Evolutionary conservation across 2,797 vertebrate genomes (phyloP).

Genomic region (Aphelocoma californica): DNA sequence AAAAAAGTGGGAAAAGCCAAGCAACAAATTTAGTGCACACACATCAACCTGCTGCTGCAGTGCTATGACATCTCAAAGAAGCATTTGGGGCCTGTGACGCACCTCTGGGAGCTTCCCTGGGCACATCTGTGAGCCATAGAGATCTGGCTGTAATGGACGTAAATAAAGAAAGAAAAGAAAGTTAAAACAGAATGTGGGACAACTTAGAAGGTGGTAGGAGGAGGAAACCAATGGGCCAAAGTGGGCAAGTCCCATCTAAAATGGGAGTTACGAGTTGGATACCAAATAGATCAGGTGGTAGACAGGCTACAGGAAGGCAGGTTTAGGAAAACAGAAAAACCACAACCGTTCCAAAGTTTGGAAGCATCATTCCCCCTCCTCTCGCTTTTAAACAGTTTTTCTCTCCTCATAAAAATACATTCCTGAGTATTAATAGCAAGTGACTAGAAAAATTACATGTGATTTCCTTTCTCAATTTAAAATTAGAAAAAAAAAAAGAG

Average conservation of each 20-base stretch:
- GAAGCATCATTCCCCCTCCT: constrained; percentile 63
- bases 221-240: constrained; percentile 72
- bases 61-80: constrained; percentile 84
- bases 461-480: background rate
- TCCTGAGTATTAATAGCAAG: constrained; percentile 23
- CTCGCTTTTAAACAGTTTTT: constrained; percentile 31
- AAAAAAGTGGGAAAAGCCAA: constrained; percentile 79
- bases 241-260: constrained; percentile 64
- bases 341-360: constrained; percentile 64
- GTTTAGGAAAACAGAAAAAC: constrained; percentile 69
- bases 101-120: constrained; percentile 85
- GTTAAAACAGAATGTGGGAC: constrained; percentile 85
- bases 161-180: constrained; percentile 89
- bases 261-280: constrained; percentile 47
- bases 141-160: constrained; percentile 85
- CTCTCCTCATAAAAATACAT: constrained; percentile 39
- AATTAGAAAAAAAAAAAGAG: background rate
- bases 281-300: constrained; percentile 53
- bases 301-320: constrained; percentile 68
- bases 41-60: constrained; percentile 81
- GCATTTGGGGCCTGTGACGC: constrained; percentile 83
- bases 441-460: constrained; percentile 2
- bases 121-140: constrained; percentile 86
- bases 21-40: constrained; percentile 84
- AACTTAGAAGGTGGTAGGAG: constrained; percentile 79